Conservation (phyloP, 2,113 vertebrate species). For the Pachycephala philippinensis region DNA sequence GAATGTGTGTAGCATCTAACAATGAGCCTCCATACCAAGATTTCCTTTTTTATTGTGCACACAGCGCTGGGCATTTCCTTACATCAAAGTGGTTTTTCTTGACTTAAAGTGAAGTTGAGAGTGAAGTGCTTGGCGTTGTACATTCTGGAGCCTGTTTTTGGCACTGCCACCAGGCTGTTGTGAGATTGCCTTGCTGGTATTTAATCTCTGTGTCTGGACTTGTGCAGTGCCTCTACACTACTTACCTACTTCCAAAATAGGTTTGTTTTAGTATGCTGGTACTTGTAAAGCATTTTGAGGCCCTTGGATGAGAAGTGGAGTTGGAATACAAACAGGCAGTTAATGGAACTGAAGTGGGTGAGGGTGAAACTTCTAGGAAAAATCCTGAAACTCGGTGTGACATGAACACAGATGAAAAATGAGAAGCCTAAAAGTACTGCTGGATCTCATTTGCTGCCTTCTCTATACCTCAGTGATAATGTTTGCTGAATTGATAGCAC, state of each 20-base stretch:
- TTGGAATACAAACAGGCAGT: not conserved
- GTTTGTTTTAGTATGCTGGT: not conserved
- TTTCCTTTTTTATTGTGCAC: not conserved
- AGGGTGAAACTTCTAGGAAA: not conserved
- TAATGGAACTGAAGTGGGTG: not conserved
- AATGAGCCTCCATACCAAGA: accelerated
- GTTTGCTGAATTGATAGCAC: not conserved
- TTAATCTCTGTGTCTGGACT: conserved; percentile 9
- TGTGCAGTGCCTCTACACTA: not conserved
- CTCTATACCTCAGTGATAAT: not conserved
- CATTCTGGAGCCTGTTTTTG: not conserved
- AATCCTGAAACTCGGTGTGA: not conserved
- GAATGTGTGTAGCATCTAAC: not conserved
- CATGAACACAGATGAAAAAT: not conserved
- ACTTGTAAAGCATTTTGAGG: not conserved
- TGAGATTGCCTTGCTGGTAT: not conserved
- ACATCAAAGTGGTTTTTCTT: not conserved
- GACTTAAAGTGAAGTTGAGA: not conserved
- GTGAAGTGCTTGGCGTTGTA: not conserved
- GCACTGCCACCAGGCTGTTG: not conserved
- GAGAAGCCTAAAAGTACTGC: not conserved
- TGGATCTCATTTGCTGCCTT: not conserved
- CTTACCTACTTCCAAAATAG: not conserved
- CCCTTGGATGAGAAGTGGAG: not conserved
- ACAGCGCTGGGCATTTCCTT: not conserved